phyloP scores from a whole-genome alignment of 2,797 vertebrate genomes.

The Melanotaenia trifasciata region DNA sequence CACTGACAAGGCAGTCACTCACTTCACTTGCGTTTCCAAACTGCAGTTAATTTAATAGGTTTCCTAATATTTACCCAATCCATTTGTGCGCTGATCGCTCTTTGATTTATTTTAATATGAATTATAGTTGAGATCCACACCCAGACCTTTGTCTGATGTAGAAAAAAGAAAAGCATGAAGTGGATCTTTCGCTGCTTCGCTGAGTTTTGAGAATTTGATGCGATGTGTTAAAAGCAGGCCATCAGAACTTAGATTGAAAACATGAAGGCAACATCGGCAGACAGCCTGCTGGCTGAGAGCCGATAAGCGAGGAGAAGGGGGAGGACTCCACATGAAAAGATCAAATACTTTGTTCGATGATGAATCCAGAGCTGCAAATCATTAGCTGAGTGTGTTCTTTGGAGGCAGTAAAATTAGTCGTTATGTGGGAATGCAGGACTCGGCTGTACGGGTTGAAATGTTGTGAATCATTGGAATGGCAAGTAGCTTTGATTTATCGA shows the following conservation, averaged over 20 bases:
- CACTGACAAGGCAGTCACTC: constrained; percentile 65
- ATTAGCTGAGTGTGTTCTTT: constrained; percentile 58
- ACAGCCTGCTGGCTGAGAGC: constrained; percentile 48
- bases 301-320: constrained; percentile 14
- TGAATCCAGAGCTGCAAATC: constrained; percentile 59
- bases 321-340: constrained; percentile 49
- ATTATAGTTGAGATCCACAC: constrained; percentile 59
- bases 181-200: constrained; percentile 48
- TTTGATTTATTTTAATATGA: constrained; percentile 63
- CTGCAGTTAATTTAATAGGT: constrained; percentile 62
- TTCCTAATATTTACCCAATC: constrained; percentile 71
- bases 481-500: constrained; percentile 67
- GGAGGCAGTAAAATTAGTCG: constrained; percentile 42
- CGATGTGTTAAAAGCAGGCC: constrained; percentile 56
- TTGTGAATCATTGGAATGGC: constrained; percentile 35
- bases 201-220: constrained; percentile 50
- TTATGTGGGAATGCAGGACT: constrained; percentile 50
- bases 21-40: constrained; percentile 72
- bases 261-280: constrained; percentile 51
- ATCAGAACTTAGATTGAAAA: constrained; percentile 59
- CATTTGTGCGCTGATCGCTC: constrained; percentile 43
- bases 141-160: constrained; percentile 17
- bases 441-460: constrained; percentile 33
- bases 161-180: constrained; percentile 20
- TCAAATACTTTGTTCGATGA: constrained; percentile 54